These are phyloP conservation scores for Apoda limacodes DNA, from an alignment of 2,888 invertebrate genomes.

Conservation along the genomic window DNA sequence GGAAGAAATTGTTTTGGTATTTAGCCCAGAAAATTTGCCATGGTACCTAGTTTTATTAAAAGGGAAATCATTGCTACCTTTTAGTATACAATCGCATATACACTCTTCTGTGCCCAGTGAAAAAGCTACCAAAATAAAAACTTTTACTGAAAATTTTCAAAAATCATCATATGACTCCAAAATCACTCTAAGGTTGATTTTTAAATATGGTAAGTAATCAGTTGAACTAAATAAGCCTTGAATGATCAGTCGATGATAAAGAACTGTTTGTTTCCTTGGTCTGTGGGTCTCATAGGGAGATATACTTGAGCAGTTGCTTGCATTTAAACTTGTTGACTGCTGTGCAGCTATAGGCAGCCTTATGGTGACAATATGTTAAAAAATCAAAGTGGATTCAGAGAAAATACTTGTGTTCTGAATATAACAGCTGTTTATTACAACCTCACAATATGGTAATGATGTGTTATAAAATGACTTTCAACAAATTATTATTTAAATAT, in stretches of 20 bases:
- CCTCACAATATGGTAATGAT: no score
- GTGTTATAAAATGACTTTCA: no score
- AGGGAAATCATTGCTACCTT: conserved; percentile 62
- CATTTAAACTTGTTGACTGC: not conserved
- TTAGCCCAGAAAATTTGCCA: conserved; percentile 74
- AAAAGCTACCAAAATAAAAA: conserved; percentile 20
- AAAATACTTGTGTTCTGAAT: no score
- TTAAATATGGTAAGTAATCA: conserved; percentile 76
- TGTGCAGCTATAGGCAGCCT: no score
- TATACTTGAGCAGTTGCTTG: not conserved
- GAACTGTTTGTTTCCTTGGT: not conserved
- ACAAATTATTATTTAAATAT: no score
- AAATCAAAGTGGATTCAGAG: not conserved
- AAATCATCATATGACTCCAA: not conserved
- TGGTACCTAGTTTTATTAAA: conserved; percentile 74
- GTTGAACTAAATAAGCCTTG: conserved; percentile 4
- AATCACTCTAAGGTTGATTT: conserved; percentile 72
- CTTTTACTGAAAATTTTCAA: not conserved
- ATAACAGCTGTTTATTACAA: no score
- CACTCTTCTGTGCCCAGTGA: conserved; percentile 73
- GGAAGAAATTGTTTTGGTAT: conserved; percentile 74
- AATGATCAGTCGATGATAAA: no score
- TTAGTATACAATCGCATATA: conserved; percentile 69
- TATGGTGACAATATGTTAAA: not conserved
- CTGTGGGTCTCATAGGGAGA: not conserved